Percentiles rank a stretch among this genome's conserved stretches.
Evolutionary conservation across 2,113 vertebrate species (phyloP).

Genomic region (Poicephalus gulielmi): DNA sequence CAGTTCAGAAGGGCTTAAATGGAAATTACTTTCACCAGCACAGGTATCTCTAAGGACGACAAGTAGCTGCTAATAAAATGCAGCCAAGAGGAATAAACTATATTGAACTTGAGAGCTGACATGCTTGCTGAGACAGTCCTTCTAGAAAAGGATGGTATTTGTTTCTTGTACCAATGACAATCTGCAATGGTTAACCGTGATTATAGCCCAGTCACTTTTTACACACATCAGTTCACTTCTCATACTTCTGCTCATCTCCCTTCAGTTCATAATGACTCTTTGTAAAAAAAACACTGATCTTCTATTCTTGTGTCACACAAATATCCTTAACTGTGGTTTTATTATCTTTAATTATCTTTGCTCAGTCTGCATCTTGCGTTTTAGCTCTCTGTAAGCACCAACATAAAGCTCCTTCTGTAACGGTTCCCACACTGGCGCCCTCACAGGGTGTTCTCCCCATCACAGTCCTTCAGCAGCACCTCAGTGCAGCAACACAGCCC

Average conservation of each 20-base stretch:
- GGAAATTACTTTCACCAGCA: not conserved
- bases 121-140: not conserved
- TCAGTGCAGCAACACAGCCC: not conserved
- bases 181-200: not conserved
- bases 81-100: conserved; percentile 4
- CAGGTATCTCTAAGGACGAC: not conserved
- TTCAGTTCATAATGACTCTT: not conserved
- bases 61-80: not conserved
- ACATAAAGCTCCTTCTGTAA: not conserved
- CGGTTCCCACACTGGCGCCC: not conserved
- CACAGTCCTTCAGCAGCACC: not conserved
- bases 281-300: not conserved
- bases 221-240: not conserved
- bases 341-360: not conserved
- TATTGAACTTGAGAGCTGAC: not conserved
- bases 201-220: not conserved
- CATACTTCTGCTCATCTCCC: not conserved
- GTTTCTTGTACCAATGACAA: not conserved
- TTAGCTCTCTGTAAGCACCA: not conserved
- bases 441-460: fast-evolving
- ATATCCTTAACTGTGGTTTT: not conserved
- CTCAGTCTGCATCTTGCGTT: not conserved
- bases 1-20: not conserved
- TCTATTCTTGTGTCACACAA: not conserved
- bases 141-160: not conserved